Evolutionary conservation across 2,113 vertebrate species (phyloP).

Genomic region (Rhinoderma darwinii): DNA sequence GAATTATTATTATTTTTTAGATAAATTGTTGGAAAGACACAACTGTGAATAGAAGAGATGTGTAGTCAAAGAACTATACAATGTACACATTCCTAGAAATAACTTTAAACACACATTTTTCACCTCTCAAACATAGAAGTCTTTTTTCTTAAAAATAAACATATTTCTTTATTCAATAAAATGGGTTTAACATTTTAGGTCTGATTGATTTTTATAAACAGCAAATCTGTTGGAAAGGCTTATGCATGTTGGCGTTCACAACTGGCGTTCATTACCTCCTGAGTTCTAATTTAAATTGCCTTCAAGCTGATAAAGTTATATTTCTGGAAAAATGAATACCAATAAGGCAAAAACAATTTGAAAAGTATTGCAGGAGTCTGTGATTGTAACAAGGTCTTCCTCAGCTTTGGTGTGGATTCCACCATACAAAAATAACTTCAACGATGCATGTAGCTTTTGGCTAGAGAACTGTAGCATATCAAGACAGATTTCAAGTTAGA

Average conservation of each 20-base stretch:
- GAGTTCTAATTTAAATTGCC: constrained; percentile 76
- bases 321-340: constrained; percentile 57
- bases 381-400: constrained; percentile 74
- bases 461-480: constrained; percentile 70
- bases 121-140: constrained; percentile 73
- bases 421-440: constrained; percentile 70
- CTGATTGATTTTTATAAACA: constrained; percentile 78
- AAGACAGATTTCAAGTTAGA: constrained; percentile 68
- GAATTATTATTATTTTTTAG: too few species aligned
- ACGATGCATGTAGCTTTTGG: constrained; percentile 72
- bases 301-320: constrained; percentile 74
- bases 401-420: constrained; percentile 78
- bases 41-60: neutral
- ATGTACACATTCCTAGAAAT: constrained; percentile 10
- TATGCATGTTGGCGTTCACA: constrained; percentile 57
- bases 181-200: constrained; percentile 75
- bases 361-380: constrained; percentile 60
- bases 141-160: constrained; percentile 77
- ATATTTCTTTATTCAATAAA: constrained; percentile 78
- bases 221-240: constrained; percentile 59
- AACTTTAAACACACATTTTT: constrained; percentile 62
- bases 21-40: neutral
- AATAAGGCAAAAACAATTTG: constrained; percentile 56
- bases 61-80: neutral
- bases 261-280: constrained; percentile 70